Conservation (phyloP, 1,140 invertebrate species). For the Scylla paramamosain region DNA sequence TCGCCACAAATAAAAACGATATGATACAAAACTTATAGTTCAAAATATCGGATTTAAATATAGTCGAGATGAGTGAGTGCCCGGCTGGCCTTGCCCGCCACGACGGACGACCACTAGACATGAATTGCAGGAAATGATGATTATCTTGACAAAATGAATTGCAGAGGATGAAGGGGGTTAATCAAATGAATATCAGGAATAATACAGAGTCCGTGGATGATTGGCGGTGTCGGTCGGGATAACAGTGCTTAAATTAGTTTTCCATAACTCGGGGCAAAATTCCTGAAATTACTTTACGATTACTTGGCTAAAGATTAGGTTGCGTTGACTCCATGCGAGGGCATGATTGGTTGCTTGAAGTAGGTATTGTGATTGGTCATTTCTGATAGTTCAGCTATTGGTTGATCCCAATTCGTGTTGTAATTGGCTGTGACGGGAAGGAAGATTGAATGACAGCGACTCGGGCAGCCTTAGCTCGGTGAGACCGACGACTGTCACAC, state of each 20-base stretch:
- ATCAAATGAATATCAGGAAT: slow-evolving; percentile 73
- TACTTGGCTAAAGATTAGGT: slow-evolving; percentile 69
- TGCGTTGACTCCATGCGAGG: slow-evolving; percentile 50
- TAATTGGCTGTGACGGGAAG: slow-evolving; percentile 56
- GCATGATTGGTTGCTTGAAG: slow-evolving; percentile 57
- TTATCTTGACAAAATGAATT: slow-evolving; percentile 73
- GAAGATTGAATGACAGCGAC: slow-evolving; percentile 38
- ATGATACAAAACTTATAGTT: slow-evolving; percentile 66
- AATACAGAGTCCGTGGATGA: slow-evolving; percentile 61
- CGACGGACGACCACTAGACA: slow-evolving; percentile 66
- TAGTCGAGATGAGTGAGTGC: slow-evolving; percentile 64
- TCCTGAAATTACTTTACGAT: slow-evolving; percentile 69
- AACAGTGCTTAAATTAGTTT: slow-evolving; percentile 71
- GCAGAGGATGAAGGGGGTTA: slow-evolving; percentile 71
- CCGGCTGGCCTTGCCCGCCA: slow-evolving; percentile 52
- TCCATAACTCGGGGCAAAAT: slow-evolving; percentile 65
- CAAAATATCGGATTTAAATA: slow-evolving; percentile 71
- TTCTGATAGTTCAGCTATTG: slow-evolving; percentile 48
- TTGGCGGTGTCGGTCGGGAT: slow-evolving; percentile 66
- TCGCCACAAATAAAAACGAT: slow-evolving; percentile 63
- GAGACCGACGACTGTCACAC: slow-evolving; percentile 40
- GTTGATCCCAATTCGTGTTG: slow-evolving; percentile 26
- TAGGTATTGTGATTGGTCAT: slow-evolving; percentile 46
- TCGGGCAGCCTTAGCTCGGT: not conserved
- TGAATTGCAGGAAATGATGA: slow-evolving; percentile 73